Evolutionary conservation across 2,797 vertebrate species (phyloP).

Genomic region (Cossypha caffra): DNA sequence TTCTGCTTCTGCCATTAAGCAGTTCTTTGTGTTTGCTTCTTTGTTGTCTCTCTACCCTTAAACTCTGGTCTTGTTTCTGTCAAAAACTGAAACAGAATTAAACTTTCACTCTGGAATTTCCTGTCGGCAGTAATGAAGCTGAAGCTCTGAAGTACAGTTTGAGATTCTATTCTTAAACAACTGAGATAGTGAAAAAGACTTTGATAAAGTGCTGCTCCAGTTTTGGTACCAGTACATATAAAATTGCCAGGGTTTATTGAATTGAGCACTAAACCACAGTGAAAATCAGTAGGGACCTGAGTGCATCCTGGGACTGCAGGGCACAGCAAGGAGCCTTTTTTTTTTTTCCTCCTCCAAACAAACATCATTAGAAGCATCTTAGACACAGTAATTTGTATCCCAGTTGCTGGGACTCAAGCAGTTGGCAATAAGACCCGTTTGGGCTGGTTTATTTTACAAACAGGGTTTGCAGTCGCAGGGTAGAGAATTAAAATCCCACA

Average conservation of each 20-base stretch:
- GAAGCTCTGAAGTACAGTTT: not conserved
- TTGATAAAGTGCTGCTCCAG: not conserved
- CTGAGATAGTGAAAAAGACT: not conserved
- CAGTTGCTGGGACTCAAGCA: not conserved
- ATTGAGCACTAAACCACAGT: not conserved
- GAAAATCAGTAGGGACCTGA: not conserved
- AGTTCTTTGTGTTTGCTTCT: not conserved
- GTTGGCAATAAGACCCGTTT: not conserved
- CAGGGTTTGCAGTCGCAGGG: not conserved
- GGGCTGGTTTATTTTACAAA: not conserved
- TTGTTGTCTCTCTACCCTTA: not conserved
- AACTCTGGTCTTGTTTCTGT: not conserved
- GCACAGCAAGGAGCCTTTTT: not conserved
- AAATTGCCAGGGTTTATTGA: not conserved
- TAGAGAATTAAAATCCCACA: constrained; percentile 5
- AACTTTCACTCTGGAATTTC: not conserved
- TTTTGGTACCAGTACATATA: not conserved
- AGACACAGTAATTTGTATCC: not conserved
- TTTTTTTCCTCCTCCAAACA: not conserved
- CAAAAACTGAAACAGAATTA: not conserved
- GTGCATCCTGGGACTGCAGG: not conserved
- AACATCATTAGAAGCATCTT: not conserved
- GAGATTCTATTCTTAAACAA: not conserved
- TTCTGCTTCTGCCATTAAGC: not conserved
- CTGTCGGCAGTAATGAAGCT: not conserved